Percentiles rank a stretch among this genome's conserved stretches.
Conservation (phyloP, 2,888 invertebrate species). For the Parascotia fuliginaria region DNA sequence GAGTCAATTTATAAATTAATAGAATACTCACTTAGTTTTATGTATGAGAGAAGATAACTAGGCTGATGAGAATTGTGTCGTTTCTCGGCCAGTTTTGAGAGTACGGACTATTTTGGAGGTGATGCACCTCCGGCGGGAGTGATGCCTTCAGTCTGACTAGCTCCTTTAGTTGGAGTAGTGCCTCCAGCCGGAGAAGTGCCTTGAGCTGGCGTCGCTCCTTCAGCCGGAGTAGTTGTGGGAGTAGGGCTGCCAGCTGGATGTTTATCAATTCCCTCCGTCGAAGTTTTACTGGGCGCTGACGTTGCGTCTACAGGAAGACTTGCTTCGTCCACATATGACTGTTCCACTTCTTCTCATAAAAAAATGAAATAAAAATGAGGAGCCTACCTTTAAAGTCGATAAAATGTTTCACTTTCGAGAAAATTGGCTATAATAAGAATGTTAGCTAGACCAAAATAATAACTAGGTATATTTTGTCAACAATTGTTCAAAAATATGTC, state of each 20-base stretch:
- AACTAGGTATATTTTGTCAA: constrained; percentile 52
- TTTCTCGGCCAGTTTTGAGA: neutral
- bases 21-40: neutral
- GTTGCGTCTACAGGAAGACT: constrained; percentile 17
- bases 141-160: too few species aligned
- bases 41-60: neutral
- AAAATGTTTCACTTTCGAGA: constrained; percentile 41
- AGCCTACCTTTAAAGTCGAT: constrained; percentile 41
- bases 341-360: constrained; percentile 68
- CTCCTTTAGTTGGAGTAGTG: too few species aligned
- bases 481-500: constrained; percentile 58
- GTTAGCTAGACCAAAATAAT: neutral
- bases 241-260: neutral
- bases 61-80: neutral
- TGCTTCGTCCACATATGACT: constrained; percentile 44
- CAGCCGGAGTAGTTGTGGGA: neutral
- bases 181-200: too few species aligned
- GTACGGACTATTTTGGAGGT: neutral
- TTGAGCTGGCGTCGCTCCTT: constrained; percentile 1
- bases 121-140: constrained; percentile 8
- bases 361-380: constrained; percentile 31
- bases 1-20: neutral
- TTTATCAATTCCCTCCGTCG: neutral
- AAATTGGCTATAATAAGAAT: constrained; percentile 40
- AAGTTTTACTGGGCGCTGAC: constrained; percentile 11